phyloP scores from a whole-genome alignment of 1,140 invertebrate species.

The Rhopalosiphum padi region DNA sequence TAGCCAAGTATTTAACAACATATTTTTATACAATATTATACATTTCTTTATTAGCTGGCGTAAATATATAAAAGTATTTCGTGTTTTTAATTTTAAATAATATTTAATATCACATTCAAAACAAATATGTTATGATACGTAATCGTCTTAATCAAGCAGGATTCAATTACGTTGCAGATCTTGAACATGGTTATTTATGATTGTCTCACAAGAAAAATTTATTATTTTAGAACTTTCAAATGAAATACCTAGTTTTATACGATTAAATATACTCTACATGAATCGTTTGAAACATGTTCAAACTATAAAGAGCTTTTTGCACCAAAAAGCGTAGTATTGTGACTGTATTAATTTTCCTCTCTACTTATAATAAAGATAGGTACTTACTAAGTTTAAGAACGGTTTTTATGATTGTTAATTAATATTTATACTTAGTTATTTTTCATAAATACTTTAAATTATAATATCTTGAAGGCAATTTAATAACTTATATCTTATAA shows the following conservation, averaged over 20 bases:
- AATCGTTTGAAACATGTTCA: background rate
- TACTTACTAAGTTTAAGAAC: background rate
- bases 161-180: too few relatives aligned
- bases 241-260: background rate
- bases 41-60: accelerated
- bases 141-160: background rate
- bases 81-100: background rate
- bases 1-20: too few relatives aligned
- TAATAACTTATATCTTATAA: background rate
- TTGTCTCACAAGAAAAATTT: background rate
- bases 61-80: background rate
- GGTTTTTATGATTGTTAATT: background rate
- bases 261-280: background rate
- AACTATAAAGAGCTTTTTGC: background rate
- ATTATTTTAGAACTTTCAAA: background rate
- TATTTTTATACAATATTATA: too few relatives aligned
- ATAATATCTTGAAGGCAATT: background rate
- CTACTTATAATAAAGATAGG: background rate
- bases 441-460: background rate
- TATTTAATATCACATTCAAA: background rate
- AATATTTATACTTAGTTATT: background rate
- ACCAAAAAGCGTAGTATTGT: background rate
- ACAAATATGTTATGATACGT: background rate
- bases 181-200: background rate
- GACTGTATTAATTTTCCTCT: background rate